Evolutionary conservation across 2,888 invertebrate genomes (phyloP).

Genomic region (Steinernema scapterisci): DNA sequence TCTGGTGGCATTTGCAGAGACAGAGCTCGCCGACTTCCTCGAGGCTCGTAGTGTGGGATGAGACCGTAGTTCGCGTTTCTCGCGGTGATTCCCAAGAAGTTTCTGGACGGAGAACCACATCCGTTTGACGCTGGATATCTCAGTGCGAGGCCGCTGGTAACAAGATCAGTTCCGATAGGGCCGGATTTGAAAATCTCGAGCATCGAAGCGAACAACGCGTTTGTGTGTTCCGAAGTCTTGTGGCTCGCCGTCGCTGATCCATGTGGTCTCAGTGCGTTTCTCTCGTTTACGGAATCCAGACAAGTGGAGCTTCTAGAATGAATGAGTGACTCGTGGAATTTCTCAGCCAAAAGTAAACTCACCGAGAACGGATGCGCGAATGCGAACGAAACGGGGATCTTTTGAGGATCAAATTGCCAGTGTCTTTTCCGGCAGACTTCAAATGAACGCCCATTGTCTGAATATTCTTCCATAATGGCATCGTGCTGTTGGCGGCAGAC

Average conservation of each 20-base stretch:
- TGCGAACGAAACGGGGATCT: constrained; percentile 58
- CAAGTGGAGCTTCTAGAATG: constrained; percentile 22
- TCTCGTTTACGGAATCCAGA: constrained; percentile 13
- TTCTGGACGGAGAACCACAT: neutral
- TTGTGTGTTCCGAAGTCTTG: neutral
- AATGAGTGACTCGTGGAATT: neutral
- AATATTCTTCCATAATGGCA: constrained; percentile 59
- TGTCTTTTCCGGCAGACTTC: constrained; percentile 57
- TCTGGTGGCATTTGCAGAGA: constrained; percentile 12
- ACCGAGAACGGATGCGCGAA: constrained; percentile 58
- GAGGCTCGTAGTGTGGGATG: neutral
- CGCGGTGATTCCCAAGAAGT: neutral
- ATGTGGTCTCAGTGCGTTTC: neutral
- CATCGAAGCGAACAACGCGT: constrained; percentile 12
- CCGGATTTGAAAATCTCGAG: constrained; percentile 9
- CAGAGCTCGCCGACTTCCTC: neutral
- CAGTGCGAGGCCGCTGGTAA: neutral
- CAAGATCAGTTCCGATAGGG: neutral
- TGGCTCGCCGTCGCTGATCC: neutral
- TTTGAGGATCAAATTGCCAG: constrained; percentile 52
- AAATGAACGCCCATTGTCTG: constrained; percentile 61
- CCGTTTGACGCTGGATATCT: neutral
- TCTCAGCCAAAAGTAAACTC: neutral
- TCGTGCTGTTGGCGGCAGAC: constrained; percentile 37
- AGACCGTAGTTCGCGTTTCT: neutral